Evolutionary conservation across 2,113 vertebrate genomes (phyloP), one percentile per base, ranked within the genome.

Genomic region (Probosciger aterrimus): DNA sequence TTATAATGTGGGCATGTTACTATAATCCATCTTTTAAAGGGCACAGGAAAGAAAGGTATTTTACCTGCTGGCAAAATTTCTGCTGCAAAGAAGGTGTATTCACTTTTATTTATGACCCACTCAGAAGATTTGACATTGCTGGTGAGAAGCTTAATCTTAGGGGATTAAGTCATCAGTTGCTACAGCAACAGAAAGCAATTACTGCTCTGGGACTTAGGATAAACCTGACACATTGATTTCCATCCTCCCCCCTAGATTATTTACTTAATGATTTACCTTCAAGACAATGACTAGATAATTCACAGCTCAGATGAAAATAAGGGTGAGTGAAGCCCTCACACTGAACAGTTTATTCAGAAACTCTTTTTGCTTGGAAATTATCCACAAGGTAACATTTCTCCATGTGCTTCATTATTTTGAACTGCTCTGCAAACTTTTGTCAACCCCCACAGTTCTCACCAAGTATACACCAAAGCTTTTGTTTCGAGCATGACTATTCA

Each of bases 381-480:
- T 70, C 80, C 88, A 94, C 65, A 75, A 88, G 73, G 68, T 88
- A 92, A 83, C 52, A 77, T 93, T 95, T 96, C 94, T 83, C 47
- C 73, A 81, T 31, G 35, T 75, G 35, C 37, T 93, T 79, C 62
- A 73, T 82, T 92, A 90, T 87, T 92, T 62, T 33, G 57, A 93
- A 62, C 60, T 73, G 37, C 53, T 91, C 78, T 69, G 52, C 53
- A 93, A 92, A 89, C 67, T 84, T 86, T 49, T 77, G 70, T 89
- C 92, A 94, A 85, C 95, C 93, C 92, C 91, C 95, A 94, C 86
- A 96, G 82, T 96, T 97, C 95, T 95, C 93, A 96, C 90, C 41
- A 5, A 78, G 65, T 70, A 88, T 77, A 93, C 73, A 90, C 79
- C 71, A 68, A 86, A 93, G 80, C 88, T 94, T 96, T 93, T 95